A percentile compares a stretch with the other conserved stretches of the same genome.
phyloP scores from a whole-genome alignment of 2,888 invertebrate species.

The Sinotaia quadrata region DNA sequence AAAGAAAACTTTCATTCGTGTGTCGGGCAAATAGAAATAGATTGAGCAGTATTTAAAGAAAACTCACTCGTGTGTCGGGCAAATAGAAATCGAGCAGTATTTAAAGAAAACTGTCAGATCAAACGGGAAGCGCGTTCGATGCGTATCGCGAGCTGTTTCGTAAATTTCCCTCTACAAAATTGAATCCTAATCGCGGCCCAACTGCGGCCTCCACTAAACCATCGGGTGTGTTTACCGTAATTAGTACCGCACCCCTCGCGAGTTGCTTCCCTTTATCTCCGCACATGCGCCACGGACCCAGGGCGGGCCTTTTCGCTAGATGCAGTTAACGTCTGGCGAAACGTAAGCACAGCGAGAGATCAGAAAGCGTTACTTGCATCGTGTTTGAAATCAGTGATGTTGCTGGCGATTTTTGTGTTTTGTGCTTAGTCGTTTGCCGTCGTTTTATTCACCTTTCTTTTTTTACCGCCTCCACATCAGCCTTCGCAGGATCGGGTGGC shows the following conservation, averaged over 20 bases:
- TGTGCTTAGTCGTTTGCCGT: too few relatives aligned
- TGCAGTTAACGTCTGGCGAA: not conserved
- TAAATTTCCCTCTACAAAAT: too few relatives aligned
- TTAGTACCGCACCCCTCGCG: not conserved
- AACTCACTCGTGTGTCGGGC: too few relatives aligned
- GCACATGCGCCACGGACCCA: not conserved
- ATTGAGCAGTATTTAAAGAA: too few relatives aligned
- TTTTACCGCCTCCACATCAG: not conserved
- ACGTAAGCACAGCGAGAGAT: slow-evolving; percentile 5
- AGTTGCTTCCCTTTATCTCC: not conserved
- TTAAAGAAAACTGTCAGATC: too few relatives aligned
- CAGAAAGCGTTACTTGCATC: not conserved
- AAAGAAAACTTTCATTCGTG: too few relatives aligned
- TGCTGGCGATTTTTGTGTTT: not conserved
- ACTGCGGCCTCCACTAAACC: not conserved
- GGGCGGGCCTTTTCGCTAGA: not conserved
- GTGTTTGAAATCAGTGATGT: not conserved
- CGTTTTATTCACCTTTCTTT: not conserved
- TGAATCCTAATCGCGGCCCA: too few relatives aligned
- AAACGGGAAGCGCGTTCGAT: too few relatives aligned
- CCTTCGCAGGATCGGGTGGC: slow-evolving; percentile 20
- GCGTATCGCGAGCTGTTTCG: too few relatives aligned
- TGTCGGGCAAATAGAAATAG: too few relatives aligned
- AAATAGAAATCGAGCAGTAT: too few relatives aligned
- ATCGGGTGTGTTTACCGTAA: not conserved